phyloP scores from a whole-genome alignment of 2,888 invertebrate genomes.

The Lutraria lutraria region DNA sequence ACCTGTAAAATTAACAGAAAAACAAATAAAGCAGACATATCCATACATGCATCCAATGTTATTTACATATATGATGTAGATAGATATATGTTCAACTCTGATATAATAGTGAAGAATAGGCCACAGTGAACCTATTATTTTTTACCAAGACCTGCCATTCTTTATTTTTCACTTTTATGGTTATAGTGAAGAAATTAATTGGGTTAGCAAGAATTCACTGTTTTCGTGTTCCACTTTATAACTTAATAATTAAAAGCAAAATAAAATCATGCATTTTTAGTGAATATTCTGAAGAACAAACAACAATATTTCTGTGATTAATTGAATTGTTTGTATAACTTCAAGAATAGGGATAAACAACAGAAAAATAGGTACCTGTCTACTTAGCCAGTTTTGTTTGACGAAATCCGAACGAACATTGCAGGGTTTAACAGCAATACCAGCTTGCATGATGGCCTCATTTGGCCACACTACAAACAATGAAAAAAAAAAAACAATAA shows the following conservation, averaged over 20 bases:
- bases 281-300: neutral
- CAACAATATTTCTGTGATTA: neutral
- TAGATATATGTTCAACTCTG: neutral
- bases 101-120: neutral
- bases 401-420: constrained; percentile 49
- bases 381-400: constrained; percentile 50
- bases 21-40: neutral
- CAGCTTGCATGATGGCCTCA: constrained; percentile 56
- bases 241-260: too few relatives aligned
- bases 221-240: too few relatives aligned
- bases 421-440: constrained; percentile 50
- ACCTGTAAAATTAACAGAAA: constrained; percentile 41
- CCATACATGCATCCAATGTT: neutral
- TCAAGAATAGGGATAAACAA: neutral
- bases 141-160: neutral
- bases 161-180: neutral
- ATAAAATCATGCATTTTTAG: neutral
- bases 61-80: neutral
- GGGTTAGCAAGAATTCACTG: too few relatives aligned
- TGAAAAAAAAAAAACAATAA: neutral
- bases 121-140: neutral
- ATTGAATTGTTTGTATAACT: neutral
- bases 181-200: too few relatives aligned
- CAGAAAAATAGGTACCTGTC: constrained; percentile 46
- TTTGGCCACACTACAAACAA: constrained; percentile 68